These are phyloP conservation scores for Dysidea cf. avara DNA, from an alignment of 37 sponge, comb jelly and placozoan species.

Conservation along the genomic window DNA sequence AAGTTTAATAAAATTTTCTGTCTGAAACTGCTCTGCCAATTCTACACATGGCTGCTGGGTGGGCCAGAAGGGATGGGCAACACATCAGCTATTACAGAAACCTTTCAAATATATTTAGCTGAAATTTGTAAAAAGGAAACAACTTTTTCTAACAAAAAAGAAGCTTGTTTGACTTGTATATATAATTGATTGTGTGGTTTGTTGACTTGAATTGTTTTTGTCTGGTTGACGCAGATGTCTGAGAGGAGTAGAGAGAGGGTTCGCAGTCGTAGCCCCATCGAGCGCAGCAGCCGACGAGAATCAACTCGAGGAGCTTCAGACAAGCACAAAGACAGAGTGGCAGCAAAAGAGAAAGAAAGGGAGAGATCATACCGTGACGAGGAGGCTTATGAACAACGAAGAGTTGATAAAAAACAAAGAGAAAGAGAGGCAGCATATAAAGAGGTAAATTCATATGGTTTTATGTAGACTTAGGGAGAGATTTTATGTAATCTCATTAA, in stretches of 20 bases:
- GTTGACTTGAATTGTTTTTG: no score
- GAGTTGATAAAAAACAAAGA: constrained; percentile 43
- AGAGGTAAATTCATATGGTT: constrained; percentile 28
- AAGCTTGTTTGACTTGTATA: no score
- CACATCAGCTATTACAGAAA: no score
- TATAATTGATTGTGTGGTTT: no score
- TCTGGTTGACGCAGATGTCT: no score
- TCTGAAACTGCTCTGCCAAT: no score
- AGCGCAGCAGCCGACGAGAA: constrained; percentile 7
- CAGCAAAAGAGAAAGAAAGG: constrained; percentile 41
- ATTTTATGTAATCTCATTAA: not conserved
- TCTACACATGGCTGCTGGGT: no score
- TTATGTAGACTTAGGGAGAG: not conserved
- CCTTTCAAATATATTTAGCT: no score
- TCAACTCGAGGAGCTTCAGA: constrained; percentile 41
- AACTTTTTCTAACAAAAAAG: no score
- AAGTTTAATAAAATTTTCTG: no score
- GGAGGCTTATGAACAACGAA: constrained; percentile 73
- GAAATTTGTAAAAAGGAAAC: no score
- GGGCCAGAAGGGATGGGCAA: no score
- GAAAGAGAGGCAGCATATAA: constrained; percentile 69
- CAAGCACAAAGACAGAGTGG: constrained; percentile 39
- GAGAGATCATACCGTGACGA: constrained; percentile 58
- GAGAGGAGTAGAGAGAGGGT: constrained; percentile 13
- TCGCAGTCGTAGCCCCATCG: constrained; percentile 23